These are phyloP conservation scores for Sebastes trivittatus DNA, from an alignment of 2,797 vertebrate genomes.

Conservation along the genomic window DNA sequence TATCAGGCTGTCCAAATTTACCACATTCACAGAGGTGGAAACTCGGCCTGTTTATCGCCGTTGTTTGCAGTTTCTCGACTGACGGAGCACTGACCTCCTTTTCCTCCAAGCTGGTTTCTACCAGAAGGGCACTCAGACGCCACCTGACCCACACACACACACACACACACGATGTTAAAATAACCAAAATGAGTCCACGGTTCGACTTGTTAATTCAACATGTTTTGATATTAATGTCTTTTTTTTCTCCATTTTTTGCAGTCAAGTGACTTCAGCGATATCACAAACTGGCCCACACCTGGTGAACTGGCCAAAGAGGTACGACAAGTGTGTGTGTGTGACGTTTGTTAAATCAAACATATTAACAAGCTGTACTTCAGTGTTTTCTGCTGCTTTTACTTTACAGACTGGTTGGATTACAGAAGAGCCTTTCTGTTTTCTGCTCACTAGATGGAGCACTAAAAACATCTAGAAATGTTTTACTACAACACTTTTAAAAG, in stretches of 20 bases:
- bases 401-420: background rate
- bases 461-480: background rate
- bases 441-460: slow-evolving; percentile 51
- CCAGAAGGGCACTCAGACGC: background rate
- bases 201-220: background rate
- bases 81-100: slow-evolving; percentile 54
- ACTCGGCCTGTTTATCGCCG: slow-evolving; percentile 31
- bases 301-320: slow-evolving; percentile 94
- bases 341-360: background rate
- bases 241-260: slow-evolving; percentile 54
- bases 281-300: slow-evolving; percentile 96
- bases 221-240: background rate
- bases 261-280: slow-evolving; percentile 92
- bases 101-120: slow-evolving; percentile 3
- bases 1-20: slow-evolving; percentile 55
- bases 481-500: background rate
- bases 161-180: background rate
- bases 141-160: background rate
- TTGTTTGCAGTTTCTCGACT: slow-evolving; percentile 53
- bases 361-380: background rate
- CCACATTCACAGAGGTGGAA: background rate
- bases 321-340: slow-evolving; percentile 36
- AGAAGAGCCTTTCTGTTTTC: background rate
- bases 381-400: background rate
- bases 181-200: background rate